Conservation (phyloP, 2,113 vertebrate species). For the Paracanthobrama guichenoti region DNA sequence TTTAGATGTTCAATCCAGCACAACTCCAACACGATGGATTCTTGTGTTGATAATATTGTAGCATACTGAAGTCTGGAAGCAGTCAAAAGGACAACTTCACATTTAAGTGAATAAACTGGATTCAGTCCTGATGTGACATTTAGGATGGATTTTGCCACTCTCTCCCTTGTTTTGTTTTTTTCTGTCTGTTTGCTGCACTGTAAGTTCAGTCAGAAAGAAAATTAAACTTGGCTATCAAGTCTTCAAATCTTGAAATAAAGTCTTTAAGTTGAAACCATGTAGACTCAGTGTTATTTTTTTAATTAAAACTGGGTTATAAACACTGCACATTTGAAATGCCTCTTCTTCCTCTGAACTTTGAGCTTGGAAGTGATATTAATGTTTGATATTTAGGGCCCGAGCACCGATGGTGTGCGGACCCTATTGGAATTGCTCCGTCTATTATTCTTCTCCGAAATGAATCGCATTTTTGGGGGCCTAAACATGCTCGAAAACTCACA, state of each 20-base stretch:
- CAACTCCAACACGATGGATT: conserved; percentile 26
- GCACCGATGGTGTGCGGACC: too few species aligned
- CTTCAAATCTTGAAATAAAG: conserved; percentile 60
- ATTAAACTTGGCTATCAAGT: conserved; percentile 41
- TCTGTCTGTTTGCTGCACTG: conserved; percentile 57
- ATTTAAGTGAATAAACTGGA: conserved; percentile 54
- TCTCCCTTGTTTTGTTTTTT: conserved; percentile 42
- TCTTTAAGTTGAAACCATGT: conserved; percentile 58
- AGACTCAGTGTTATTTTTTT: background rate
- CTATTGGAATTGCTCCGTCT: too few species aligned
- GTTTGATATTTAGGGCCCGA: background rate
- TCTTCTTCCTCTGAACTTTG: too few species aligned
- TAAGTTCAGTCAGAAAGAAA: conserved; percentile 53
- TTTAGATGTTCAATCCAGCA: conserved; percentile 22
- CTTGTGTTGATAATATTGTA: conserved; percentile 16
- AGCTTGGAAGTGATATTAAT: too few species aligned
- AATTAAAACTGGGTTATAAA: background rate
- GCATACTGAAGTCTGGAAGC: conserved; percentile 30
- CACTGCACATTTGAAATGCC: too few species aligned
- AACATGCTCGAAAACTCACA: too few species aligned
- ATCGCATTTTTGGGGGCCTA: too few species aligned
- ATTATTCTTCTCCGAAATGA: too few species aligned
- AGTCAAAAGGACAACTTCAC: conserved; percentile 23
- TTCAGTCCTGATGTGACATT: conserved; percentile 46
- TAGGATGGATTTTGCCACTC: conserved; percentile 48